Evolutionary conservation across 2,797 vertebrate genomes (phyloP).

Genomic region (Serranus cabrilla): DNA sequence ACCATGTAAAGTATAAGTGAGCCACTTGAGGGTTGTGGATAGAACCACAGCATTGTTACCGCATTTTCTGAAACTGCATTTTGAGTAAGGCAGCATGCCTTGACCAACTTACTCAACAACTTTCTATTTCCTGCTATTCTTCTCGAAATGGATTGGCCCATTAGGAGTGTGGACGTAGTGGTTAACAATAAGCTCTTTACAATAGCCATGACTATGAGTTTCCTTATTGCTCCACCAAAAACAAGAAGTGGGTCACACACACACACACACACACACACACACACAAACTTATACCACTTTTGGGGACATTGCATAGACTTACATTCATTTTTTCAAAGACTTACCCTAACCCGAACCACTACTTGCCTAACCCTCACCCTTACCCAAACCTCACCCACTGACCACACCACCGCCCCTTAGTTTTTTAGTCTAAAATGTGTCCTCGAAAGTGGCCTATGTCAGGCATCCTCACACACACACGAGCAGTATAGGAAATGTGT

Average conservation of each 20-base stretch:
- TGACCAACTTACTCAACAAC: constrained; percentile 59
- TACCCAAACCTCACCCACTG: no score
- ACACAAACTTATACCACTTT: no score
- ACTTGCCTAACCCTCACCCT: no score
- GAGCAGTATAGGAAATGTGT: constrained; percentile 76
- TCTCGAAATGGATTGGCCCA: constrained; percentile 60
- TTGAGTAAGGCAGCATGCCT: constrained; percentile 27
- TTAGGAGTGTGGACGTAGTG: constrained; percentile 50
- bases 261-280: constrained; percentile 11
- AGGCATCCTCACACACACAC: constrained; percentile 1
- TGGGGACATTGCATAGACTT: no score
- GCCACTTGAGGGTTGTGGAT: not conserved
- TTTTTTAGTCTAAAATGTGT: no score
- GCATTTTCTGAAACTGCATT: constrained; percentile 21
- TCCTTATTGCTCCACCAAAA: constrained; percentile 80
- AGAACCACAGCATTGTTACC: constrained; percentile 12
- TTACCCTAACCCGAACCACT: no score
- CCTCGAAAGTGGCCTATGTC: no score
- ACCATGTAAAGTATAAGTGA: constrained; percentile 7
- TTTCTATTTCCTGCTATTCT: constrained; percentile 75
- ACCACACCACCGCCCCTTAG: no score
- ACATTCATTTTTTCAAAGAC: no score
- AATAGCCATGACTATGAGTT: constrained; percentile 80
- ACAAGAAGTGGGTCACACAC: constrained; percentile 72
- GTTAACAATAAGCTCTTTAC: constrained; percentile 56